Conservation (phyloP, 2,113 vertebrate species). For the Anoplopoma fimbria region DNA sequence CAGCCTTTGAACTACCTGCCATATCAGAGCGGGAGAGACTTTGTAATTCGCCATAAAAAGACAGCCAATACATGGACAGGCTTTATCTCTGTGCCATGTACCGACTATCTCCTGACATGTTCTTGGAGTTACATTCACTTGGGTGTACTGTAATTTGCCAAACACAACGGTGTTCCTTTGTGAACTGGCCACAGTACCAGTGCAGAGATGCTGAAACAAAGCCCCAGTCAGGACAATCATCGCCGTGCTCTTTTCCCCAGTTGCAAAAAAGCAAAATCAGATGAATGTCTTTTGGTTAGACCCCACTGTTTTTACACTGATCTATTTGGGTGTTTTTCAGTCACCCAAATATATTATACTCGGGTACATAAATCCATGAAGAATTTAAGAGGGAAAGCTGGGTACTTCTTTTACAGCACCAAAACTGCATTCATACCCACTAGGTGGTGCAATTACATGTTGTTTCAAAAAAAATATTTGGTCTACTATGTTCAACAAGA, state of each 20-base stretch:
- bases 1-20: conserved; percentile 62
- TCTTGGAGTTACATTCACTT: conserved; percentile 24
- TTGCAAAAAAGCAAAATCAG: conserved; percentile 59
- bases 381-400: neutral
- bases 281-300: conserved; percentile 53
- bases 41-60: conserved; percentile 53
- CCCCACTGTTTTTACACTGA: conserved; percentile 18
- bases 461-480: neutral
- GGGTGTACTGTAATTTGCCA: conserved; percentile 67
- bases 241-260: conserved; percentile 69
- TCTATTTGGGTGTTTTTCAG: conserved; percentile 29
- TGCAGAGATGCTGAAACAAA: conserved; percentile 71
- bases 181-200: conserved; percentile 62
- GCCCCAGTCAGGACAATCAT: conserved; percentile 64
- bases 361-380: conserved; percentile 1
- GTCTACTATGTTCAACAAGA: neutral
- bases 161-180: conserved; percentile 63
- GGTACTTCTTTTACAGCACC: neutral
- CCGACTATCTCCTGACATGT: conserved; percentile 19
- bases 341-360: too few relatives aligned
- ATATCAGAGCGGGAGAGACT: conserved; percentile 48
- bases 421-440: conserved; percentile 42
- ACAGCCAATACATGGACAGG: conserved; percentile 51
- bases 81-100: conserved; percentile 34
- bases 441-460: conserved; percentile 55